Percentiles rank a stretch among this genome's conserved stretches.
Evolutionary conservation across 2,797 vertebrate genomes (phyloP).

Genomic region (Coregonus suidteri): DNA sequence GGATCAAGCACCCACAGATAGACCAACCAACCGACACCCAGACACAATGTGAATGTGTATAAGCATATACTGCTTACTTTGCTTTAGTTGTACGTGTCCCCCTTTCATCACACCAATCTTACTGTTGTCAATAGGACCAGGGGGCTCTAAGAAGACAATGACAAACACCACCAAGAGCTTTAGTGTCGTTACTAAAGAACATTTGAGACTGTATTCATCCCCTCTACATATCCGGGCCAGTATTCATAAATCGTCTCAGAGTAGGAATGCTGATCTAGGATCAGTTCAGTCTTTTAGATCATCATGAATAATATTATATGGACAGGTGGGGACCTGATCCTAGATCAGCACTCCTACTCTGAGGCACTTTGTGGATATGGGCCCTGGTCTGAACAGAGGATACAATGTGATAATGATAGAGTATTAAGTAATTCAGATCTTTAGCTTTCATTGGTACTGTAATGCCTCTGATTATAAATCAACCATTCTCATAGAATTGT

Average conservation of each 20-base stretch:
- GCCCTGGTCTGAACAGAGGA: background rate
- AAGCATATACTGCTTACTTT: conserved; percentile 73
- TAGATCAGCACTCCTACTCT: background rate
- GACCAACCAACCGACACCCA: background rate
- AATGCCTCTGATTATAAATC: conserved; percentile 1
- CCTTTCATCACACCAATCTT: conserved; percentile 90
- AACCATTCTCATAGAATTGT: conserved; percentile 24
- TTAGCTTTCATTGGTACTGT: no score
- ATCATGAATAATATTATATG: background rate
- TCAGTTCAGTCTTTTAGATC: background rate
- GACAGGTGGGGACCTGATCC: background rate
- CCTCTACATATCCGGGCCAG: background rate
- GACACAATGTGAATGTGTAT: background rate
- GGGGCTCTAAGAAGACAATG: conserved; percentile 80
- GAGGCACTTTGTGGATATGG: background rate
- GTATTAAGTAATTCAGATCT: background rate
- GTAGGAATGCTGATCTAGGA: background rate
- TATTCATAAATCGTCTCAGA: no score
- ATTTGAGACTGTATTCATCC: background rate
- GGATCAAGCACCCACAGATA: background rate
- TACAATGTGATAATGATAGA: background rate
- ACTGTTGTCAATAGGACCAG: conserved; percentile 95
- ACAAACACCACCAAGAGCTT: background rate
- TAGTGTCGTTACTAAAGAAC: background rate
- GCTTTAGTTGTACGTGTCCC: conserved; percentile 91